Conservation (phyloP, 2,113 vertebrate genomes). For the Callipepla squamata region DNA sequence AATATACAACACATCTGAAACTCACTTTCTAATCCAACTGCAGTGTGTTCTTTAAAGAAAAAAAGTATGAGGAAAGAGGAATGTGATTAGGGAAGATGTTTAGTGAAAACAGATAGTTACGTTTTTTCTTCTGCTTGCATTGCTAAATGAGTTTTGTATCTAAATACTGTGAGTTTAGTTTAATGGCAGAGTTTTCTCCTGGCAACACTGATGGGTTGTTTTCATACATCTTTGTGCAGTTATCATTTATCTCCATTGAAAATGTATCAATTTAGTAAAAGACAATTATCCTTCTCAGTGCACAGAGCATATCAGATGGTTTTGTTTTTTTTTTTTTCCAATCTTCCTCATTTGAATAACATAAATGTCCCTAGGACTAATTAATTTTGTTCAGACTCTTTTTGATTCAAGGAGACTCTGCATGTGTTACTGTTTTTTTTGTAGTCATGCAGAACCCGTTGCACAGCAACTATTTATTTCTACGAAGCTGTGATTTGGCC, state of each 20-base stretch:
- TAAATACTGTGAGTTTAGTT: background rate
- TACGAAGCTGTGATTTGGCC: background rate
- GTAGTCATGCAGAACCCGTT: background rate
- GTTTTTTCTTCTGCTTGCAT: background rate
- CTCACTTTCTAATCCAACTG: background rate
- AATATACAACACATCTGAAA: background rate
- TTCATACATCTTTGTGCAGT: background rate
- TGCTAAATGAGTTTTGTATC: background rate
- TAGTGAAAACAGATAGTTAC: background rate
- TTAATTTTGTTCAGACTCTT: background rate
- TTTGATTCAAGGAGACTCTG: background rate
- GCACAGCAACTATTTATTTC: background rate
- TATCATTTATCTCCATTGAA: background rate
- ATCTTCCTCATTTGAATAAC: background rate
- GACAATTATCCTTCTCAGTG: background rate
- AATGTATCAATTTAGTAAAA: background rate
- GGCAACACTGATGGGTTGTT: background rate
- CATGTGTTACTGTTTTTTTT: background rate
- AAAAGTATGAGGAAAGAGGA: background rate
- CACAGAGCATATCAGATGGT: background rate
- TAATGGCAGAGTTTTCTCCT: background rate
- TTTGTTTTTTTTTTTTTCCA: background rate
- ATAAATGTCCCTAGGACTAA: background rate
- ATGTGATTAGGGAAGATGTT: background rate
- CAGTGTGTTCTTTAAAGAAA: background rate